A percentile compares a stretch with the other conserved stretches of the same genome.
phyloP scores from a whole-genome alignment of 2,113 vertebrate genomes.

The Hoplias malabaricus region DNA sequence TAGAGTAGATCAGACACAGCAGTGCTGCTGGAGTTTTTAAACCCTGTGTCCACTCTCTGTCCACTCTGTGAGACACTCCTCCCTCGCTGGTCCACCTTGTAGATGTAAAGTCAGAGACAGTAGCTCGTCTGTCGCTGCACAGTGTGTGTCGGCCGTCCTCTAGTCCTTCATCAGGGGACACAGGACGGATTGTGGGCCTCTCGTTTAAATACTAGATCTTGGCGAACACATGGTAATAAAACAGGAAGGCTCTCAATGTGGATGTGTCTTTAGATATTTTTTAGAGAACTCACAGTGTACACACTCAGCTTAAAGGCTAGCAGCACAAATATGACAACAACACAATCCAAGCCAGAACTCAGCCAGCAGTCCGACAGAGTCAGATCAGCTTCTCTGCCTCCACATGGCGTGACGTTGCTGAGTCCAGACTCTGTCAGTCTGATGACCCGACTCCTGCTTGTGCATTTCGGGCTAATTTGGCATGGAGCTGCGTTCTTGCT shows the following conservation, averaged over 20 bases:
- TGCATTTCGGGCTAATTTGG: conserved; percentile 27
- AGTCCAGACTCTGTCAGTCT: background rate
- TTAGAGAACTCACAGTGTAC: background rate
- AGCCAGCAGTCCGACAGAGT: conserved; percentile 16
- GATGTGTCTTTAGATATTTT: background rate
- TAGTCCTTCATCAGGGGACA: too few species aligned
- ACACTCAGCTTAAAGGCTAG: background rate
- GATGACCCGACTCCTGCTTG: conserved; percentile 14
- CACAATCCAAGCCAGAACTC: background rate
- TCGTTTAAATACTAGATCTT: too few species aligned
- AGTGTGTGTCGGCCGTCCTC: too few species aligned
- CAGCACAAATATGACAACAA: background rate
- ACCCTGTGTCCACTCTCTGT: too few species aligned
- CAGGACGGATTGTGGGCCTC: too few species aligned
- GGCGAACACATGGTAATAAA: too few species aligned
- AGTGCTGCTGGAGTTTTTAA: too few species aligned
- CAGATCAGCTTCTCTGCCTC: conserved; percentile 10
- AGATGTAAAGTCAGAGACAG: too few species aligned
- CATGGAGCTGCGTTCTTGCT: conserved; percentile 5
- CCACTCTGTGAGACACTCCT: too few species aligned
- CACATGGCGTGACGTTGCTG: background rate
- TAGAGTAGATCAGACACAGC: too few species aligned
- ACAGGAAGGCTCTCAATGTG: background rate
- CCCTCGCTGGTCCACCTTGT: too few species aligned
- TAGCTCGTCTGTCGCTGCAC: too few species aligned